Evolutionary conservation across 2,888 invertebrate species (phyloP).

Genomic region (Cylindroiulus punctatus): DNA sequence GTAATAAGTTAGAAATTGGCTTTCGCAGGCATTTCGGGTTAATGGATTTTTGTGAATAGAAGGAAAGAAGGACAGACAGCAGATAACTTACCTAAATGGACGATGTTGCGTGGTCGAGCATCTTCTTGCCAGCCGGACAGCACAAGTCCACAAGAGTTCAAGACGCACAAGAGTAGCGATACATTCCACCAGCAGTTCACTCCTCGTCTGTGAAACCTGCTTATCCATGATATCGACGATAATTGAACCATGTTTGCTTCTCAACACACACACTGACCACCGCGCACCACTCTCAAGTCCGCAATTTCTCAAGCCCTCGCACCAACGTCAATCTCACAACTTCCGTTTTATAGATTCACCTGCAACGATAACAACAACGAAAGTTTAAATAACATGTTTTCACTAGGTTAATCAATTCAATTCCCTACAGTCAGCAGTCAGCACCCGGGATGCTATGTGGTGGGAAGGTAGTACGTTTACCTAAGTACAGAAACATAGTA

Average conservation of each 20-base stretch:
- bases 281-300: not conserved
- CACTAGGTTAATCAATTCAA: not conserved
- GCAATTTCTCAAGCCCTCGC: not conserved
- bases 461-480: too few species aligned
- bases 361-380: not conserved
- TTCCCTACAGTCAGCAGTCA: too few species aligned
- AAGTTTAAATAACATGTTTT: not conserved
- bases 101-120: conserved; percentile 57
- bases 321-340: not conserved
- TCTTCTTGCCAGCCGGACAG: conserved; percentile 57
- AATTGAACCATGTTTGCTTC: conserved; percentile 24
- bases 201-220: conserved; percentile 47
- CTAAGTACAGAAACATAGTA: too few species aligned
- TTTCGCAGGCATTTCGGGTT: too few species aligned
- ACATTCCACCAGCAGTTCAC: conserved; percentile 52
- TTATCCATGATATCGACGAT: conserved; percentile 50
- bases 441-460: too few species aligned
- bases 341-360: not conserved
- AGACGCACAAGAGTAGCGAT: conserved; percentile 33
- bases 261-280: conserved; percentile 7
- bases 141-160: conserved; percentile 54
- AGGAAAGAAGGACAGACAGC: too few species aligned
- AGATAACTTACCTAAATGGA: conserved; percentile 56
- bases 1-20: too few species aligned
- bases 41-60: too few species aligned